Evolutionary conservation across 2,888 invertebrate species (phyloP).

Genomic region (Torymus auratus): DNA sequence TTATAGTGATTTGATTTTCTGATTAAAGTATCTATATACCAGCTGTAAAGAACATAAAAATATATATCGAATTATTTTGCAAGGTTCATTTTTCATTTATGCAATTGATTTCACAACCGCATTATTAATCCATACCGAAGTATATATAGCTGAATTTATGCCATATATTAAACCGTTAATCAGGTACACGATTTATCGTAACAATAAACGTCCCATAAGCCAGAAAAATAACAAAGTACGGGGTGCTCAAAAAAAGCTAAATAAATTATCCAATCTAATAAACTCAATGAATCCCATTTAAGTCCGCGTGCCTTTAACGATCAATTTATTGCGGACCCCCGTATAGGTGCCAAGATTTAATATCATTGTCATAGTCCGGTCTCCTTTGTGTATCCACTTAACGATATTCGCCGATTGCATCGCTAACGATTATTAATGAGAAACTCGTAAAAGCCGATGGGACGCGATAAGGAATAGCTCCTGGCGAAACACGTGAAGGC

Average conservation of each 20-base stretch:
- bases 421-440: constrained; percentile 54
- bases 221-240: no score
- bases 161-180: no score
- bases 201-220: no score
- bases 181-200: no score
- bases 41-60: no score
- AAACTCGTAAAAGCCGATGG: constrained; percentile 44
- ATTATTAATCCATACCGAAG: no score
- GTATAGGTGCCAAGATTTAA: constrained; percentile 43
- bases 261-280: constrained; percentile 35
- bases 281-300: constrained; percentile 2
- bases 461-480: constrained; percentile 47
- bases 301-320: constrained; percentile 6
- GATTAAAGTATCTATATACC: no score
- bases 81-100: no score
- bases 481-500: constrained; percentile 52
- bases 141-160: no score
- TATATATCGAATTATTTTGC: no score
- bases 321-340: constrained; percentile 28
- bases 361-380: constrained; percentile 52
- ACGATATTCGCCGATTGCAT: constrained; percentile 44
- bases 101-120: no score
- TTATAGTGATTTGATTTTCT: no score
- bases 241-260: not conserved
- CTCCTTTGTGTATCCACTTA: constrained; percentile 31